Evolutionary conservation across 1,140 invertebrate genomes (phyloP), one percentile per base, ranked within the genome.

Genomic region (Heterodera carotae): DNA sequence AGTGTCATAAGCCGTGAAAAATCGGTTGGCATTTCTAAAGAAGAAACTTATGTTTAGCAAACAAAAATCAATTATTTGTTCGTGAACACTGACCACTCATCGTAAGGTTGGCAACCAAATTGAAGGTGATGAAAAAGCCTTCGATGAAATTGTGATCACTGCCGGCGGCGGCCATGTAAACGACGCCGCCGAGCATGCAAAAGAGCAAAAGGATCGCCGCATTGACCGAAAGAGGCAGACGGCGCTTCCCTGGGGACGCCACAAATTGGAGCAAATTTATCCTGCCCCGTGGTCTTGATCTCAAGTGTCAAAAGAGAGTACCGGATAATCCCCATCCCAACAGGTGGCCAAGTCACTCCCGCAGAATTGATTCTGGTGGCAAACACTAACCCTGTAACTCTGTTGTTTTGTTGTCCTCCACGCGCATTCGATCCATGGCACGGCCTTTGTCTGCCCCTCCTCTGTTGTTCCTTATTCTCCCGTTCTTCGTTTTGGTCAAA

Each of bases 101-200:
- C 43, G 85, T 87, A 34, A 82, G 71, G 76, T 86, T 86, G 4
- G 85, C 85, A 6, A 86, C 85, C 31, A 86, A 69, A 80, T 86
- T 86, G 76, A 86, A 86, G 0, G 85, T 86, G 15, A 86, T 82
- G 73, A 86, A 86, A 66, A 86, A 86, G 12, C 84, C 86, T 70
- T 74, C 72, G 64, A 74, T 74, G 39, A 74, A 69, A 59, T 39
- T 75, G 36, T 56, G 60, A 22, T 78, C 43, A 22, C 39, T 76
- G 39, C 39, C 62, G 76, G 83, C 85, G 29, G 85, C 84, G 25
- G 85, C 86, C 25, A 86, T 82, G 66, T 88, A 87, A 39, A 87
- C 80, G 15, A 88, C 31, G 12, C 86, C 85, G 69, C 85, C 85
- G 18, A 88, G 71, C 82, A 85, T 87, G 62, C 86, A 88, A 67